Conservation (phyloP, 2,888 invertebrate genomes). For the Pristionchus fissidentatus region DNA sequence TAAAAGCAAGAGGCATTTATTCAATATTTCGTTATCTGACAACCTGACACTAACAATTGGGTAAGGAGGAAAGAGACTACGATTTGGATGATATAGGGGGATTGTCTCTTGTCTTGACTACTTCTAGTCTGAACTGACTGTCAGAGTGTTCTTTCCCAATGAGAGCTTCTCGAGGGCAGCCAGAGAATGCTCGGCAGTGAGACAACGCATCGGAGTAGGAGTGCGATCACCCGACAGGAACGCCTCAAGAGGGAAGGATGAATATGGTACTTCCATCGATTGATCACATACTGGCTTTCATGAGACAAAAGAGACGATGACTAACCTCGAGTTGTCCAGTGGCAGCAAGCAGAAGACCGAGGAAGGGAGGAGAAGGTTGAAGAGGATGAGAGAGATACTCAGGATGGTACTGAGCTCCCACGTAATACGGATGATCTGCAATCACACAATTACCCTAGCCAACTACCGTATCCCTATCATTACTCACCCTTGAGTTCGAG, state of each 20-base stretch:
- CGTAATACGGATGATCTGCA: slow-evolving; percentile 89
- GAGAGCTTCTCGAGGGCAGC: slow-evolving; percentile 42
- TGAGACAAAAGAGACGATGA: not conserved
- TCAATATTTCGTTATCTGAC: too few species aligned
- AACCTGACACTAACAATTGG: too few species aligned
- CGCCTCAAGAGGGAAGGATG: not conserved
- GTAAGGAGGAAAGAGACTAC: too few species aligned
- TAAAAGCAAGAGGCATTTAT: too few species aligned
- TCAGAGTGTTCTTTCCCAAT: not conserved
- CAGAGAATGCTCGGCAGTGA: slow-evolving; percentile 28
- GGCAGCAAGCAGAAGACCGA: slow-evolving; percentile 92
- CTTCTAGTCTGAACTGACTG: too few species aligned
- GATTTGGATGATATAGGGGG: too few species aligned
- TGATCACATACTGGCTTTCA: slow-evolving; percentile 71
- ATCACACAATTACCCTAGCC: not conserved
- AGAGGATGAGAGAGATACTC: slow-evolving; percentile 86
- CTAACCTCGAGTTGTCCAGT: slow-evolving; percentile 81
- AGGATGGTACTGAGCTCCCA: slow-evolving; percentile 97
- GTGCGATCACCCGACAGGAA: slow-evolving; percentile 32
- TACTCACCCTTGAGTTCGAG: slow-evolving; percentile 83
- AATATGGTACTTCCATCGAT: slow-evolving; percentile 77
- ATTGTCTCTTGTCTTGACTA: not conserved
- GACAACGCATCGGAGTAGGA: slow-evolving; percentile 35
- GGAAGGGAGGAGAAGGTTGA: slow-evolving; percentile 89
- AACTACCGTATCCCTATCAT: not conserved